A percentile compares a stretch with the other conserved stretches of the same genome.
phyloP scores from a whole-genome alignment of 1,140 invertebrate genomes.

The Pseudomyrmex pallidus region DNA sequence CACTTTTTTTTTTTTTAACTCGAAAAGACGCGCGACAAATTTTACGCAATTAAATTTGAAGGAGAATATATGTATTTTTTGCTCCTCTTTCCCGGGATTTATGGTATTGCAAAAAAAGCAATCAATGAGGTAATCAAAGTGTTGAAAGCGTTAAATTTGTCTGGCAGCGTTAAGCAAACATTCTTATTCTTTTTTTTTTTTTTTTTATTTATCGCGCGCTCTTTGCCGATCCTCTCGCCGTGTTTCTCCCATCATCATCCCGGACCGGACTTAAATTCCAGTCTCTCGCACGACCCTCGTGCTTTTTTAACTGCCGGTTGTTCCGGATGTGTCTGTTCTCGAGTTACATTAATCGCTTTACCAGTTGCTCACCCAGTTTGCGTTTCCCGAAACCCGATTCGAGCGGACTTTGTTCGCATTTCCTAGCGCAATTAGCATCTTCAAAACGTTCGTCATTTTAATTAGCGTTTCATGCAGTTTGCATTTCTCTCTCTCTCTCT shows the following conservation, averaged over 20 bases:
- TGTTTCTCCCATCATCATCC: neutral
- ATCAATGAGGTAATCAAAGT: neutral
- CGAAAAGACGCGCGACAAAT: neutral
- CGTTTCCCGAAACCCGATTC: slow-evolving; percentile 67
- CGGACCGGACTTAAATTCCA: neutral
- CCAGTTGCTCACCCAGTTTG: slow-evolving; percentile 55
- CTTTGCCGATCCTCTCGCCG: slow-evolving; percentile 20
- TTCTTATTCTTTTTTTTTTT: neutral
- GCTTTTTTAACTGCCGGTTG: neutral
- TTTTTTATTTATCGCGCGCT: slow-evolving; percentile 7
- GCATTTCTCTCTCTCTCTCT: slow-evolving; percentile 9
- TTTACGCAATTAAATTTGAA: neutral
- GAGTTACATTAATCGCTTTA: neutral
- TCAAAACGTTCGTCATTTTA: slow-evolving; percentile 48
- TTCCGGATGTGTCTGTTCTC: slow-evolving; percentile 1
- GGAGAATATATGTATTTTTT: no score
- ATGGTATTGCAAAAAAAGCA: neutral
- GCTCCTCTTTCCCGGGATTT: neutral
- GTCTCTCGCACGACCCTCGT: neutral
- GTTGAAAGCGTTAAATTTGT: slow-evolving; percentile 39
- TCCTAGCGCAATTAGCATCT: slow-evolving; percentile 67
- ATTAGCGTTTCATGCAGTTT: slow-evolving; percentile 15
- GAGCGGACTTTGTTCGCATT: slow-evolving; percentile 61
- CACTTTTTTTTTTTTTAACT: no score
- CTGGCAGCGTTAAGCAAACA: slow-evolving; percentile 23